phyloP scores from a whole-genome alignment of 2,113 vertebrate species.

The Cettia cetti region DNA sequence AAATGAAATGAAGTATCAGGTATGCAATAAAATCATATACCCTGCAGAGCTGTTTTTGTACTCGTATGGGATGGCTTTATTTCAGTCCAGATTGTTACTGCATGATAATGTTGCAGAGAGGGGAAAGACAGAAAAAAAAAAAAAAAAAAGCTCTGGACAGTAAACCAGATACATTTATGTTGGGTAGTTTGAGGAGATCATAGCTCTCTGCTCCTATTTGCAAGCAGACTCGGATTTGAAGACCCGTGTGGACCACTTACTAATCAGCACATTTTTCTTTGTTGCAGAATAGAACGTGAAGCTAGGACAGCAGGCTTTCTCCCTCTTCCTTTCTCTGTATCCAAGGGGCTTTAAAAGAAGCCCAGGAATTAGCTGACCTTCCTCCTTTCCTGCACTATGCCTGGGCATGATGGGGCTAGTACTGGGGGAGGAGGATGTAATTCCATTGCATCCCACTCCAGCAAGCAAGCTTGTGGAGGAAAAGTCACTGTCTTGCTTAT shows the following conservation, averaged over 20 bases:
- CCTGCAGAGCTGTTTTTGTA: neutral
- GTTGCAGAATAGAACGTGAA: neutral
- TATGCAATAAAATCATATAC: neutral
- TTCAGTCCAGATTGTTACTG: neutral
- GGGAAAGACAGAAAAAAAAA: neutral
- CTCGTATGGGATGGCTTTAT: neutral
- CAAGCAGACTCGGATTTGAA: neutral
- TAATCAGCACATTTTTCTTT: neutral
- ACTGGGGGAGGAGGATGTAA: neutral
- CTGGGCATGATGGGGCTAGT: neutral
- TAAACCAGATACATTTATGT: neutral
- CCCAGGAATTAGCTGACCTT: neutral
- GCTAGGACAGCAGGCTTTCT: neutral
- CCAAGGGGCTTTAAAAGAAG: neutral
- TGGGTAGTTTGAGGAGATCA: neutral
- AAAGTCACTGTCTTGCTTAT: slow-evolving; percentile 45
- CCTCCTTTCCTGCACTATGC: neutral
- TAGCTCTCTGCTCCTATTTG: neutral
- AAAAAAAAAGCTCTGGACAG: neutral
- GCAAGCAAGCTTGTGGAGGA: slow-evolving; percentile 15
- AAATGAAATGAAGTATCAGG: neutral
- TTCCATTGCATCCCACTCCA: slow-evolving; percentile 1
- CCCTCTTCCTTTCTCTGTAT: neutral
- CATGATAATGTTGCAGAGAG: neutral
- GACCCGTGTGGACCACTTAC: neutral